Evolutionary conservation across 2,797 vertebrate genomes (phyloP).

Genomic region (Calcarius lapponicus): DNA sequence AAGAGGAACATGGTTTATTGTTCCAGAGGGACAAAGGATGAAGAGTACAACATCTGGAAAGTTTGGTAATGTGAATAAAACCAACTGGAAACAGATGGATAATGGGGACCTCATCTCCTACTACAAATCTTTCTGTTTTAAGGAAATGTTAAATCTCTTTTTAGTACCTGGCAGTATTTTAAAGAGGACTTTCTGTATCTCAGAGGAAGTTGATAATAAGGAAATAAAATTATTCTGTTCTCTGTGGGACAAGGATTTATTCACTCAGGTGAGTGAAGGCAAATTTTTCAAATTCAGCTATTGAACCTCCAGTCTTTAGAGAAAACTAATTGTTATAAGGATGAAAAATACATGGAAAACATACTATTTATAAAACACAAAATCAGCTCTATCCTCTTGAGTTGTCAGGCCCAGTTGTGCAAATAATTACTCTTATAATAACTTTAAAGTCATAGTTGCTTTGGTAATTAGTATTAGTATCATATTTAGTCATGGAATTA

Average conservation of each 20-base stretch:
- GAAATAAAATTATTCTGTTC: not conserved
- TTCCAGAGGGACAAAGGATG: conserved; percentile 17
- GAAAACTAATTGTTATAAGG: not conserved
- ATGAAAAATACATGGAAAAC: not conserved
- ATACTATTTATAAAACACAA: not conserved
- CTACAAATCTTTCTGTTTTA: conserved; percentile 55
- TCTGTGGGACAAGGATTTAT: conserved; percentile 3
- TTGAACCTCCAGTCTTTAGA: conserved; percentile 2
- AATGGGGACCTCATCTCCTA: conserved; percentile 54
- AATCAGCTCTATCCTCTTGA: not conserved
- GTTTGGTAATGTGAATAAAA: conserved; percentile 43
- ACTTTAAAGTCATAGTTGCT: not conserved
- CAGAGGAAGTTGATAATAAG: conserved; percentile 35
- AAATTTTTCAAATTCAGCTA: conserved; percentile 1
- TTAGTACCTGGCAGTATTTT: conserved; percentile 47
- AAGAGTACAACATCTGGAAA: conserved; percentile 62
- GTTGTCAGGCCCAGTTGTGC: not conserved
- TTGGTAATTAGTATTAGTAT: not conserved
- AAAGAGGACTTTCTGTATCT: not conserved
- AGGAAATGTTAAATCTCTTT: conserved; percentile 28
- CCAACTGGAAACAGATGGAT: conserved; percentile 69
- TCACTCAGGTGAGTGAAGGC: not conserved
- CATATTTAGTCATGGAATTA: not conserved
- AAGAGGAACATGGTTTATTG: not conserved
- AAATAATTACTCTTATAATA: not conserved